These are phyloP conservation scores for Caenorhabditis briggsae DNA, from an alignment of 1,140 invertebrate genomes.

Conservation along the genomic window DNA sequence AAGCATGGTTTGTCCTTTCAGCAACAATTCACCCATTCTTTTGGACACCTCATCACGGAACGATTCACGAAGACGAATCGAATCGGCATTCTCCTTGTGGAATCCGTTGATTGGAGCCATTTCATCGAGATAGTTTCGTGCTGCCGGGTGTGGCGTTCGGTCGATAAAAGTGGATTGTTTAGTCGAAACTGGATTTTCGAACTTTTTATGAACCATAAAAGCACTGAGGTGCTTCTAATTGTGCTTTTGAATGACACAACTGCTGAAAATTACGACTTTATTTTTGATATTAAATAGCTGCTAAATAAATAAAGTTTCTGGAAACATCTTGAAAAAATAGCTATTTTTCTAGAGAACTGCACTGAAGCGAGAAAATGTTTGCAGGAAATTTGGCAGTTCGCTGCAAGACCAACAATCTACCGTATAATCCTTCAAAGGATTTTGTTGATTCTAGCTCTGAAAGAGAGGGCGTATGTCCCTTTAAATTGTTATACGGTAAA, in stretches of 20 bases:
- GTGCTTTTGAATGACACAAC: not conserved
- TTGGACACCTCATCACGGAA: constrained; percentile 63
- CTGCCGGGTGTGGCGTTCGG: constrained; percentile 13
- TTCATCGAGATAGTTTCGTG: constrained; percentile 55
- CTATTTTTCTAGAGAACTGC: no score
- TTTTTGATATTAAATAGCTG: no score
- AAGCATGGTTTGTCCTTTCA: constrained; percentile 65
- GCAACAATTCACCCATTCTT: constrained; percentile 63
- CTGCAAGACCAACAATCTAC: no score
- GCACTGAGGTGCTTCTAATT: not conserved
- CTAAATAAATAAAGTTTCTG: no score
- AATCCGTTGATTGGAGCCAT: constrained; percentile 59
- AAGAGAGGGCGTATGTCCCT: no score
- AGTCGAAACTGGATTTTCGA: not conserved
- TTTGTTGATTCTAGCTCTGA: no score
- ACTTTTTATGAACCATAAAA: constrained; percentile 47
- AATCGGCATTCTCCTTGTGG: not conserved
- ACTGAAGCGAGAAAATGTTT: no score
- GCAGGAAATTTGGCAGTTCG: no score
- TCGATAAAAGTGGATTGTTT: constrained; percentile 1
- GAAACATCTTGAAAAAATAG: no score
- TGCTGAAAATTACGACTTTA: not conserved
- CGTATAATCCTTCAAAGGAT: no score
- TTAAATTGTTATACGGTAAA: no score
- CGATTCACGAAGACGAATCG: constrained; percentile 8